These are phyloP conservation scores for Cichladusa arquata DNA, from an alignment of 2,113 vertebrate species.

Conservation along the genomic window DNA sequence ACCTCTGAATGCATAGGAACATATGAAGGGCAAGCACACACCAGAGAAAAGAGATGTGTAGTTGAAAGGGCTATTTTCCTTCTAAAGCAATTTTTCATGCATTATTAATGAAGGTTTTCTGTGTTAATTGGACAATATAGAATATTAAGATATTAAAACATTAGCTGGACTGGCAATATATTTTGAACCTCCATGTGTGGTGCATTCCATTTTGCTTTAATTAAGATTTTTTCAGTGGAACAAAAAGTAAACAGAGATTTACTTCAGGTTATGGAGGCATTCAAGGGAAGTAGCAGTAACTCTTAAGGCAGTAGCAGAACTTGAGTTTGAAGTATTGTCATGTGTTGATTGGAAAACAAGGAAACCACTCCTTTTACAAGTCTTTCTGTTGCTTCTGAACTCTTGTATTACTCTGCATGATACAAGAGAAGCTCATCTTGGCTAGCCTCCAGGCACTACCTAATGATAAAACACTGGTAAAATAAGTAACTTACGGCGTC, in stretches of 20 bases:
- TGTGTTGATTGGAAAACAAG: background rate
- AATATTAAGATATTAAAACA: background rate
- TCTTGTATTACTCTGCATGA: background rate
- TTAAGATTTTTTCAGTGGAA: background rate
- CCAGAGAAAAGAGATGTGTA: rapidly evolving
- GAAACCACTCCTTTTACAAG: background rate
- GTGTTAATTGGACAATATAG: background rate
- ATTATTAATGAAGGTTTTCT: background rate
- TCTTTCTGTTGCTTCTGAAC: background rate
- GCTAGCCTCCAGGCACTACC: background rate
- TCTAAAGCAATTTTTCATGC: background rate
- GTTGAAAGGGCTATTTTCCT: background rate
- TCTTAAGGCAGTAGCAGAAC: background rate
- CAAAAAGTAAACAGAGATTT: background rate
- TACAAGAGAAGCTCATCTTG: background rate
- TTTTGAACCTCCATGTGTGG: background rate
- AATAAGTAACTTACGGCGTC: background rate
- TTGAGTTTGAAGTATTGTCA: background rate
- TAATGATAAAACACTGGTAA: background rate
- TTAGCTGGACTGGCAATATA: background rate
- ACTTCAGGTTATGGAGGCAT: background rate
- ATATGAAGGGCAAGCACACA: background rate
- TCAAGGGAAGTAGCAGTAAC: too few species aligned
- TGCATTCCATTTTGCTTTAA: background rate
- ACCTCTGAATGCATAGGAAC: background rate